These are phyloP conservation scores for Patella caerulea DNA, from an alignment of 2,888 invertebrate species.

Conservation along the genomic window DNA sequence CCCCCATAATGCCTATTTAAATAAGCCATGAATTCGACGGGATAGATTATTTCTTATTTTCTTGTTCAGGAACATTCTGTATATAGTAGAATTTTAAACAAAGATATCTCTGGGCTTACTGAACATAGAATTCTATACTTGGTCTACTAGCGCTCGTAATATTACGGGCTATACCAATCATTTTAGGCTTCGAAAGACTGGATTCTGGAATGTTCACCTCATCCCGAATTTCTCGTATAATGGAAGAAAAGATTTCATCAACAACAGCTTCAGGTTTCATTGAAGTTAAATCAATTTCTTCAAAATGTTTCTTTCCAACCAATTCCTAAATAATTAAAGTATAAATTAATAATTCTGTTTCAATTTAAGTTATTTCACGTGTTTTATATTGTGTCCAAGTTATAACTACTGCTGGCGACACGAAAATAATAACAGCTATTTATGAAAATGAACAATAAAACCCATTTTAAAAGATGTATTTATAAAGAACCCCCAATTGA, in stretches of 20 bases:
- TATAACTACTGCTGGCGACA: no score
- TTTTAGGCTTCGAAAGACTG: slow-evolving; percentile 56
- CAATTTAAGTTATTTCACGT: no score
- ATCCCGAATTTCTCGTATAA: slow-evolving; percentile 69
- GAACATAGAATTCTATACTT: slow-evolving; percentile 70
- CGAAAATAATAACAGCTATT: no score
- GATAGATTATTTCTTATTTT: no score
- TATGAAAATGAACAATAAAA: no score
- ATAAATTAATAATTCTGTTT: no score
- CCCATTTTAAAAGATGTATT: no score
- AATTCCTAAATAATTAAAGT: slow-evolving; percentile 52
- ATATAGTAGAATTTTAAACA: not conserved
- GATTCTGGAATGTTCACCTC: slow-evolving; percentile 69
- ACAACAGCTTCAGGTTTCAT: slow-evolving; percentile 53
- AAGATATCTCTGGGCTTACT: slow-evolving; percentile 47
- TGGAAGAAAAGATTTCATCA: slow-evolving; percentile 70
- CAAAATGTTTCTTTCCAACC: slow-evolving; percentile 52
- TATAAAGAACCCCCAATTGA: no score
- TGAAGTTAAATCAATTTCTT: slow-evolving; percentile 53
- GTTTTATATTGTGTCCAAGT: no score
- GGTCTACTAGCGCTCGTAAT: slow-evolving; percentile 68
- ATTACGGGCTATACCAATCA: slow-evolving; percentile 70
- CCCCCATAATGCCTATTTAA: no score
- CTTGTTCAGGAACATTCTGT: no score
- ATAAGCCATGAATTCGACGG: no score